phyloP scores from a whole-genome alignment of 2,797 vertebrate species.

The Xerus rutilus region DNA sequence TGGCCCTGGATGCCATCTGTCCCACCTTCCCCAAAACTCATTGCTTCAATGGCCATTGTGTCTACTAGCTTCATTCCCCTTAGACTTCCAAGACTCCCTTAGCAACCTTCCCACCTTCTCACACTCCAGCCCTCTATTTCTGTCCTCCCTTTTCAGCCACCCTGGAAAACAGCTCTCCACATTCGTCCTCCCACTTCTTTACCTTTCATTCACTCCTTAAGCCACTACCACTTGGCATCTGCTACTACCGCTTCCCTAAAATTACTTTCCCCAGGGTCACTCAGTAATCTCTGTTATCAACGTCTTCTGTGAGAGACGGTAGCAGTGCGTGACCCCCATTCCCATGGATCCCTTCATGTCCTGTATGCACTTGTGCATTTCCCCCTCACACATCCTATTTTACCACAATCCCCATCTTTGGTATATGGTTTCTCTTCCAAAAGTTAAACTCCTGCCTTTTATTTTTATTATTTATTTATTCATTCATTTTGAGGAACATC shows the following conservation, averaged over 20 bases:
- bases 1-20: background rate
- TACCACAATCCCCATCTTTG: background rate
- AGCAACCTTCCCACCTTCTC: background rate
- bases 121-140: background rate
- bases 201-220: background rate
- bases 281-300: background rate
- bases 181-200: background rate
- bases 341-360: background rate
- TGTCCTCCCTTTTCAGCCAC: background rate
- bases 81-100: background rate
- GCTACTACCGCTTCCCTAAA: constrained; percentile 6
- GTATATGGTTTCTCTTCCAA: background rate
- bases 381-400: too few relatives aligned
- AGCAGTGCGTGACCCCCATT: background rate
- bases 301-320: background rate
- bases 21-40: background rate
- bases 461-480: background rate
- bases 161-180: background rate
- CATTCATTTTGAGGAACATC: background rate
- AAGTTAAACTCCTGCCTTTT: background rate
- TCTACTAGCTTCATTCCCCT: background rate
- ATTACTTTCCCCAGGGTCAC: background rate
- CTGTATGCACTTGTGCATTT: background rate
- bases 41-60: background rate
- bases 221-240: background rate